A percentile compares a stretch with the other conserved stretches of the same genome.
Conservation (phyloP, 2,888 invertebrate genomes). For the Cylloceria caligata region DNA sequence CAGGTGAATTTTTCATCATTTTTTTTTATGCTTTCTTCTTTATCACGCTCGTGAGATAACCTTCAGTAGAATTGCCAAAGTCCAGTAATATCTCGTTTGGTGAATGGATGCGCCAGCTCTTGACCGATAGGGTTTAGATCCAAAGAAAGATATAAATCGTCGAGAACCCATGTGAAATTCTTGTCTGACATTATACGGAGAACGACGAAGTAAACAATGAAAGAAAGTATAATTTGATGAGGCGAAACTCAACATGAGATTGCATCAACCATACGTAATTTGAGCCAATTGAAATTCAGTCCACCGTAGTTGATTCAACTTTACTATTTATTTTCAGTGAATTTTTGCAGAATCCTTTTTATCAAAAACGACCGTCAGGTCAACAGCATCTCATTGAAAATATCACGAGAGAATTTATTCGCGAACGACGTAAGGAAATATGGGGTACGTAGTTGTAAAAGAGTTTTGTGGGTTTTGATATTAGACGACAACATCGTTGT, state of each 20-base stretch:
- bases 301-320: no score
- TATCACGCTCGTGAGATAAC: conserved; percentile 38
- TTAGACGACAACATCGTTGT: not conserved
- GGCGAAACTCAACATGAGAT: no score
- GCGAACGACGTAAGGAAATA: no score
- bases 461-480: not conserved
- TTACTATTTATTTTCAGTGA: no score
- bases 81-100: not conserved
- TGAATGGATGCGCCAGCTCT: not conserved
- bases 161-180: not conserved
- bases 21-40: conserved; percentile 26
- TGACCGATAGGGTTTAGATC: conserved; percentile 44
- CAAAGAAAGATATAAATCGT: conserved; percentile 49
- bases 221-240: no score
- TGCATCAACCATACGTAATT: no score
- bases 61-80: conserved; percentile 35
- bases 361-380: not conserved
- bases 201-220: no score
- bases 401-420: no score
- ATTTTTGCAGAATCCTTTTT: not conserved
- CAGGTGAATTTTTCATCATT: conserved; percentile 34
- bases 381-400: not conserved
- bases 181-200: not conserved
- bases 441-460: no score
- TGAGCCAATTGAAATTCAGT: no score